These are phyloP conservation scores for Calonectris borealis DNA, from an alignment of 2,113 vertebrate genomes.

Conservation along the genomic window DNA sequence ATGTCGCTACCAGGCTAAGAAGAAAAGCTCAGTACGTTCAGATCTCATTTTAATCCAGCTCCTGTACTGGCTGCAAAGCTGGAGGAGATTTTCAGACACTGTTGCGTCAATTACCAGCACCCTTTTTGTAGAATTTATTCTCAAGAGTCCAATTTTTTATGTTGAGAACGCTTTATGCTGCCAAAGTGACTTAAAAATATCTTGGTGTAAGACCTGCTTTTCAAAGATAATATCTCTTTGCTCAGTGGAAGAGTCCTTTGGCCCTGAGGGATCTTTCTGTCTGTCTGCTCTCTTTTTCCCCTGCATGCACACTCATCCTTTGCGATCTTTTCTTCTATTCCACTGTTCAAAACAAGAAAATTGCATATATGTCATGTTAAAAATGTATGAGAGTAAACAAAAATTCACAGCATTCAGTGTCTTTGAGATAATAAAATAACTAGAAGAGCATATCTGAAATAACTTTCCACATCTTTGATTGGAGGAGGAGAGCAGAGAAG, in stretches of 20 bases:
- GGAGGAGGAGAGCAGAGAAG: not conserved
- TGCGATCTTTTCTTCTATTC: not conserved
- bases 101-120: not conserved
- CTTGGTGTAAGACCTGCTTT: slow-evolving; percentile 34
- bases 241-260: not conserved
- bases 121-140: not conserved
- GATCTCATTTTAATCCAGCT: not conserved
- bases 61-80: not conserved
- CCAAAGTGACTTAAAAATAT: slow-evolving; percentile 27
- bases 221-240: slow-evolving; percentile 15
- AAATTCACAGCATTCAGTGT: not conserved
- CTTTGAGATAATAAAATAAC: not conserved
- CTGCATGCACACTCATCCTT: not conserved
- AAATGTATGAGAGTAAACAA: slow-evolving; percentile 26
- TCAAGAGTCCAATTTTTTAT: not conserved
- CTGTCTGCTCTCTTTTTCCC: not conserved
- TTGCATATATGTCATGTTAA: slow-evolving; percentile 6
- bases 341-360: slow-evolving; percentile 28
- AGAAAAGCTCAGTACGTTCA: not conserved
- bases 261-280: slow-evolving; percentile 11
- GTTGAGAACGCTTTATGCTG: not conserved
- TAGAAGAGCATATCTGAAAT: not conserved
- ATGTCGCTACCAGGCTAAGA: not conserved
- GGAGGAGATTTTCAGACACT: not conserved
- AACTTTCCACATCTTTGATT: not conserved